Evolutionary conservation across 2,888 invertebrate species (phyloP), one percentile per base, ranked within the genome.

Genomic region (Drosophila birchii): DNA sequence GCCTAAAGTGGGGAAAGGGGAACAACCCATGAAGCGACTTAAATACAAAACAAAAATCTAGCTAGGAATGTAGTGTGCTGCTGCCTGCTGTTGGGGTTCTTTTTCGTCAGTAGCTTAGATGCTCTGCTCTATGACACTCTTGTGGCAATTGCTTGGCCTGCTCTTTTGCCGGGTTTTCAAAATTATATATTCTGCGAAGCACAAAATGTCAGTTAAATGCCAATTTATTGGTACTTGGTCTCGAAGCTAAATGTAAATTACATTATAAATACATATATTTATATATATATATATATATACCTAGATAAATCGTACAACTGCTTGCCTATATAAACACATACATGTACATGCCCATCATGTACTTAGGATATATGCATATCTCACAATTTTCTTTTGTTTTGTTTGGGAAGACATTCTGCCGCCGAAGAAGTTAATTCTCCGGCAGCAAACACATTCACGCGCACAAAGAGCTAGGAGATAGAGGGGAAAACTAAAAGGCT

Each of bases 211-310:
- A 78, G 72, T 88, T 86, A 86, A 86, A 86, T 86, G 86, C 86
- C 86, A 86, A 86, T 86, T 80, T 78, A 78, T 86, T 88, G 86
- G 86, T 86, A 86, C 87, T 86, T 86, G 88, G 88, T 85, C 51
- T 53, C 86, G 80, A 62, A 74, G 86, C 86, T 87, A 82, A 68
- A 68, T 70, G 45, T 81, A 78, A 79, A 83, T 66, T 76, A 62
- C 60, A 55, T 73, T 75, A 73, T 59, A 68, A 56, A 51, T 74
- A 66, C 32, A 44, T 56, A 67, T 56, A 18, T 32, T 5, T 47
- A 47, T 26, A 39, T 43, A 51, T 51, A 53, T 32, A 5, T 47
- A 47, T 26, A 39, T 43, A 51, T 51, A 53, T 53, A 43, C 66
- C 66, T 64, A 68, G 38, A 66, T 55, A 68, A 63, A 38, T 66